Evolutionary conservation across 2,113 vertebrate genomes (phyloP), one percentile per base, ranked within the genome.

Genomic region (Arvicanthis niloticus): DNA sequence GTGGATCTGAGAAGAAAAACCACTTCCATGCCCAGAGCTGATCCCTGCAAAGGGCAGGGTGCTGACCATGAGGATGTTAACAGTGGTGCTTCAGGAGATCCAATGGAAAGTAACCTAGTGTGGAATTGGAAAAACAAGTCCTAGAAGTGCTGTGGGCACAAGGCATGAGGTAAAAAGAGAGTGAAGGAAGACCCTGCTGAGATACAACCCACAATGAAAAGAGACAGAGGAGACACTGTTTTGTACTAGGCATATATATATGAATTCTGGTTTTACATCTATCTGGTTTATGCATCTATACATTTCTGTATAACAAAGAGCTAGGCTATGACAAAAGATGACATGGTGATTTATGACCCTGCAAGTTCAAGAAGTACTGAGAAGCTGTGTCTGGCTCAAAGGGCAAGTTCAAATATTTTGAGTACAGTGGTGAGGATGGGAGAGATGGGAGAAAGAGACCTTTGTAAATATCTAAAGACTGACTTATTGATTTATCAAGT

Each of bases 401-500:
- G 2, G 91, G 42, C 51, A 97, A 88, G 4, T 29, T 40, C 85
- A 96, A 94, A 88, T 65, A 73, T 86, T 88, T 65, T 95, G 26
- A 70, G 70, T 65, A 81, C 89, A 91, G 89, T 1, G 8, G 34
- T 62, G 6, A 56, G 21, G 26, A 51, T 58, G 29, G 40, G 21
- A 7, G 24, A 31, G 93, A 82, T 78, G 24, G 3, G 13, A 80
- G 45, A 88, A 92, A 93, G 34, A 78, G 51, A 31, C 34, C 40
- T 89, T 77, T 67, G 24, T 60, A 34, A 37, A 97, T 82, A 29
- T 73, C 70, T n/a, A 15, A 91, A 92, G n/a, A 26, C 48, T 78
- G 56, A 80, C 72, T 89, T 93, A 72, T 60, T 97, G 62, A 62
- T 70, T 97, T 95, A 87, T 82, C 81, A 96, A 96, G 37, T 91